Evolutionary conservation across 2,113 vertebrate genomes (phyloP), one percentile per base, ranked within the genome.

Genomic region (Ailuropoda melanoleuca): DNA sequence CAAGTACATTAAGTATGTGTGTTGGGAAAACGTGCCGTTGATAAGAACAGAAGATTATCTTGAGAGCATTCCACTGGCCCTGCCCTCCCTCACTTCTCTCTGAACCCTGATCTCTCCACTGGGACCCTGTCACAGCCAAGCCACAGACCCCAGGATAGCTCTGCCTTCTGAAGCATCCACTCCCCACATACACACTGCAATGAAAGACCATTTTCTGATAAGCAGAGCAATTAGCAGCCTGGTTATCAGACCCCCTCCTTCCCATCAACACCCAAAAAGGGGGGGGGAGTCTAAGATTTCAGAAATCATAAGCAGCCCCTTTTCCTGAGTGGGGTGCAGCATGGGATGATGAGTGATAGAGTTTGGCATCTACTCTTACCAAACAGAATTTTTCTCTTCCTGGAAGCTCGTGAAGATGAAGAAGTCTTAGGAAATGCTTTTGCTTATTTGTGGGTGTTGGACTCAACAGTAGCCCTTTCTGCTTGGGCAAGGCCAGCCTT

Each of bases 1-100:
- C 83, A 94, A 70, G 8, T 23, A 37, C 74, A 0, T 8, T 19
- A 26, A 93, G 74, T 4, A 7, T 85, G 50, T 72, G 26, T 95
- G 68, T 6, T 48, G 82, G 39, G 60, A 55, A 96, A 96, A 84
- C 0, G 4, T 31, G 58, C 70, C 0, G 0, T 34, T 87, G 72
- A 92, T 96, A 95, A 96, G 95, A 77, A 84, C 50, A 68, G 48
- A 60, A 90, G 90, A 94, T 96, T 82, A 90, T 93, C 53, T 64
- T 43, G 50, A 66, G 64, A 90, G 70, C 53, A 75, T 50, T 60
- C 56, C 48, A 26, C 26, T 12, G 60, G 68, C 50, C 48, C 68
- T 37, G 53, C 37, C 75, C 94, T 56, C 8, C 14, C 15, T 85
- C 60, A 11, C 6, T 97, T 46, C 68, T 97, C 64, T 48, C 62